These are phyloP conservation scores for Ondatra zibethicus DNA, from an alignment of 2,113 vertebrate genomes.

Conservation along the genomic window DNA sequence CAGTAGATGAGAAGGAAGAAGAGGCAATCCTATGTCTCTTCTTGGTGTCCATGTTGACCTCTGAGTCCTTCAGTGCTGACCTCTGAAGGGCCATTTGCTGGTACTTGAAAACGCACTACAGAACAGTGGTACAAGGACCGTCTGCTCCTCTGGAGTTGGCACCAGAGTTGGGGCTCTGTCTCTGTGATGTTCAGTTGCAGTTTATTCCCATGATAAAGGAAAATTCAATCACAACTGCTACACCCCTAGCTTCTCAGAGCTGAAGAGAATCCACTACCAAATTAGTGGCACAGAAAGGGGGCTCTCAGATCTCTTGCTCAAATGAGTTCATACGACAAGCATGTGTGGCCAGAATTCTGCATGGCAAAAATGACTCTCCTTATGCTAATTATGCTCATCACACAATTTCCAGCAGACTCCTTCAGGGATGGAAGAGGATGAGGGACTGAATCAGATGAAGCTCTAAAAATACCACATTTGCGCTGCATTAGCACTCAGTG, in stretches of 20 bases:
- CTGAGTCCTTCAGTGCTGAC: background rate
- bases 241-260: background rate
- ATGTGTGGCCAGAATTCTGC: background rate
- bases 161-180: background rate
- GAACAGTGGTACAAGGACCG: background rate
- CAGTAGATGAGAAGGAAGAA: background rate
- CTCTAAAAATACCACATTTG: background rate
- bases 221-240: background rate
- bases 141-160: background rate
- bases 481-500: background rate
- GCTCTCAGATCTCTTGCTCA: background rate
- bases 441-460: background rate
- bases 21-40: background rate
- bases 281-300: background rate
- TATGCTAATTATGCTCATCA: background rate
- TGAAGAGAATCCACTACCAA: background rate
- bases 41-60: background rate
- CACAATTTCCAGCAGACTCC: constrained; percentile 17
- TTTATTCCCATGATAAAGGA: constrained; percentile 20
- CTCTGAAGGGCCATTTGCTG: background rate
- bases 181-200: background rate
- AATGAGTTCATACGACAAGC: background rate
- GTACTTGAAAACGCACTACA: background rate
- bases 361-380: background rate
- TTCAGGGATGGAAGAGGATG: background rate